A percentile compares a stretch with the other conserved stretches of the same genome.
Conservation (phyloP, 2,888 invertebrate genomes). For the Taenaris catops region DNA sequence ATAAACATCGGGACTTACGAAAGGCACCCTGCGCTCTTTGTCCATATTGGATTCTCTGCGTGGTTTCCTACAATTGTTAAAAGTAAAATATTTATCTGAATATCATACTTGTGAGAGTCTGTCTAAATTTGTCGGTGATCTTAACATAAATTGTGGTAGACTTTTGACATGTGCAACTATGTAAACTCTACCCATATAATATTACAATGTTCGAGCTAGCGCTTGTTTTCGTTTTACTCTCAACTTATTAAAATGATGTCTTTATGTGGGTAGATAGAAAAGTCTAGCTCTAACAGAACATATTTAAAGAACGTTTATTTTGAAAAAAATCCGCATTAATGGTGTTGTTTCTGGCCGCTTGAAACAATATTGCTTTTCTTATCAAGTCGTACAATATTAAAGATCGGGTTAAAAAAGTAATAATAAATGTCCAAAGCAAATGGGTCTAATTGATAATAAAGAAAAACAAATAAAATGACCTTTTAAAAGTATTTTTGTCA, state of each 20-base stretch:
- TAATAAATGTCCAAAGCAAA: conserved; percentile 5
- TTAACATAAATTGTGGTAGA: conserved; percentile 75
- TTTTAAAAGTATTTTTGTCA: conserved; percentile 18
- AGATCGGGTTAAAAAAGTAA: conserved; percentile 35
- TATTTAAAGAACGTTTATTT: conserved; percentile 26
- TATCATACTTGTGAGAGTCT: conserved; percentile 60
- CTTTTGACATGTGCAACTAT: conserved; percentile 50
- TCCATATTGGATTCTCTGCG: conserved; percentile 75
- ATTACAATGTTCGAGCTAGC: conserved; percentile 70
- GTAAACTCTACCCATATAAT: conserved; percentile 46
- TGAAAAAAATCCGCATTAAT: conserved; percentile 43
- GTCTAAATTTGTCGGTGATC: conserved; percentile 72
- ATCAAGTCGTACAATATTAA: conserved; percentile 42
- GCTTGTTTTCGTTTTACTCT: conserved; percentile 46
- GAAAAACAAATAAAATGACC: conserved; percentile 7
- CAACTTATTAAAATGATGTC: conserved; percentile 15
- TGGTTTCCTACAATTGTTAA: conserved; percentile 70
- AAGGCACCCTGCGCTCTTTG: conserved; percentile 59
- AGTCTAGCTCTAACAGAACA: conserved; percentile 64
- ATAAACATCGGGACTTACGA: conserved; percentile 69
- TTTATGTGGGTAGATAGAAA: conserved; percentile 44
- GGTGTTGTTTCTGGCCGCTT: conserved; percentile 64
- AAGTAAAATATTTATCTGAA: conserved; percentile 76
- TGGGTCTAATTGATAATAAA: conserved; percentile 5
- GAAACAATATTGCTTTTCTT: conserved; percentile 45